Evolutionary conservation across 2,888 invertebrate species (phyloP).

Genomic region (Tricholauxania praeusta): DNA sequence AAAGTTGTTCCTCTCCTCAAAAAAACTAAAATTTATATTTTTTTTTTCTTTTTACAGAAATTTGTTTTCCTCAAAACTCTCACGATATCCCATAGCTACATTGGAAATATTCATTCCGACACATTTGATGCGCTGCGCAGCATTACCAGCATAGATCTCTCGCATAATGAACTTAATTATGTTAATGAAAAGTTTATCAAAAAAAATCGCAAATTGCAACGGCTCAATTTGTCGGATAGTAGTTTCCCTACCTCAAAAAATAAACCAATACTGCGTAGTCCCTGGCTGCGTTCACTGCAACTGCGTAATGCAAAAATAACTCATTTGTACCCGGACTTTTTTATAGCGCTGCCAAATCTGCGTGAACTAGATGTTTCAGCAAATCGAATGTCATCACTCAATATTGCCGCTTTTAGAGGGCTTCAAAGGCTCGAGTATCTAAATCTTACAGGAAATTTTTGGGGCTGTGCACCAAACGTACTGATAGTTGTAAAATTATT

Average conservation of each 20-base stretch:
- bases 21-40: no score
- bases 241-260: conserved; percentile 72
- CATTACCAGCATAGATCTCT: conserved; percentile 72
- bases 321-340: conserved; percentile 69
- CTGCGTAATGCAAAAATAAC: conserved; percentile 73
- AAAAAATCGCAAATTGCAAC: conserved; percentile 70
- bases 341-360: conserved; percentile 71
- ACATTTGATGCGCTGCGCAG: conserved; percentile 71
- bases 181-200: conserved; percentile 71
- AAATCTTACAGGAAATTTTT: conserved; percentile 72
- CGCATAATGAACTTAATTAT: conserved; percentile 73
- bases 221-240: conserved; percentile 74
- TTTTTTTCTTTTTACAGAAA: conserved; percentile 48
- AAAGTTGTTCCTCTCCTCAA: no score
- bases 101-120: conserved; percentile 74
- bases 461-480: conserved; percentile 70
- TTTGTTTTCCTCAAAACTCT: conserved; percentile 58
- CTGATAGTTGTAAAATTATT: conserved; percentile 54
- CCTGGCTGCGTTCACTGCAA: conserved; percentile 71
- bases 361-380: conserved; percentile 73
- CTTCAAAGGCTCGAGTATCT: conserved; percentile 70
- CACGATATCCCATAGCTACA: conserved; percentile 71
- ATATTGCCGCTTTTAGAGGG: conserved; percentile 69
- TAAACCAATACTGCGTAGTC: conserved; percentile 72
- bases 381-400: conserved; percentile 73